Conservation (phyloP, 2,888 invertebrate genomes). For the Sesamia inferens region DNA sequence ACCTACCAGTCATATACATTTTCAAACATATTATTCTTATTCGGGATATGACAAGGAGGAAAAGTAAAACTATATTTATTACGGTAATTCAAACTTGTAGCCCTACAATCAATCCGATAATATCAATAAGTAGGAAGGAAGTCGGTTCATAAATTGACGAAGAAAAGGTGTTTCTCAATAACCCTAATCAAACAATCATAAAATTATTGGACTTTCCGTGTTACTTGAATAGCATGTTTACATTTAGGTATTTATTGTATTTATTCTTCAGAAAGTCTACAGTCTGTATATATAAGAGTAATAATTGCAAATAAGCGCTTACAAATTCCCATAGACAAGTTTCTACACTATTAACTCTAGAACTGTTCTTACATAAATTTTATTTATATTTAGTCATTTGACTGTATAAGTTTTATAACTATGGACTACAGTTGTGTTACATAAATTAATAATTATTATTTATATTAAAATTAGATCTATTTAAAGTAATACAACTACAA, state of each 20-base stretch:
- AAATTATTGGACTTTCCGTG: constrained; percentile 6
- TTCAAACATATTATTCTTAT: neutral
- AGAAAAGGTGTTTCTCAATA: constrained; percentile 26
- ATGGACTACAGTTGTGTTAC: too few species aligned
- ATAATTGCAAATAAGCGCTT: neutral
- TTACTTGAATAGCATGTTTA: neutral
- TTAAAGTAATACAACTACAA: too few species aligned
- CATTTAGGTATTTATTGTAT: neutral
- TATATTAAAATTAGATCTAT: too few species aligned
- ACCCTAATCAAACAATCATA: constrained; percentile 28
- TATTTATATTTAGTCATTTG: neutral
- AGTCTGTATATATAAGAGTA: neutral
- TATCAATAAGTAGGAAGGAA: neutral
- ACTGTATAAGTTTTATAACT: neutral
- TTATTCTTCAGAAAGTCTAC: neutral
- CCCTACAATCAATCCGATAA: neutral
- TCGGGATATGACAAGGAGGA: neutral
- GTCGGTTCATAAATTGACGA: constrained; percentile 10
- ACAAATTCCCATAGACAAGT: neutral
- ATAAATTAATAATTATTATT: too few species aligned
- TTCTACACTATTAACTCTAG: too few species aligned
- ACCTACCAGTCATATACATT: neutral
- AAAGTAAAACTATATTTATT: constrained; percentile 5
- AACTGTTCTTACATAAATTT: neutral
- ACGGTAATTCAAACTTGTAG: neutral